Conservation (phyloP, 2,797 vertebrate species). For the Sebastes taczanowskii region DNA sequence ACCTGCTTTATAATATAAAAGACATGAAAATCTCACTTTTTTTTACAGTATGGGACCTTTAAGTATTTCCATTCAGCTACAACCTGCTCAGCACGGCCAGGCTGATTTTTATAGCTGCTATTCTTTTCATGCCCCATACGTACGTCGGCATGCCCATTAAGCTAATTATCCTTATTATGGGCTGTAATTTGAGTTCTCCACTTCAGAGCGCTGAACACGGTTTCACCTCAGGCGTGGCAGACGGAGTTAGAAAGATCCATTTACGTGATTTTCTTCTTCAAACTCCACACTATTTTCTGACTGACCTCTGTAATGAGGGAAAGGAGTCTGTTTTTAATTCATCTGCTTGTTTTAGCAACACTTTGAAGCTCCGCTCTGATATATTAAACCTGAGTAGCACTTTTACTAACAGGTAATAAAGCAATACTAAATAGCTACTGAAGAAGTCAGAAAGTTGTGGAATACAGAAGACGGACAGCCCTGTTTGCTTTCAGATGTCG, state of each 20-base stretch:
- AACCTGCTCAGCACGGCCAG: no score
- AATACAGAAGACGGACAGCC: background rate
- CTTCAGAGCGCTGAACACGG: background rate
- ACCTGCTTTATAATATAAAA: no score
- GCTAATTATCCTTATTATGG: conserved; percentile 24
- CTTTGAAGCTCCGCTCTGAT: background rate
- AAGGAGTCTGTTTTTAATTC: background rate
- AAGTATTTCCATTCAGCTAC: no score
- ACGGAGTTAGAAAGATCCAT: background rate
- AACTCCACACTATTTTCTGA: background rate
- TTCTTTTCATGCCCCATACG: background rate
- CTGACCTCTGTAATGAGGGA: background rate
- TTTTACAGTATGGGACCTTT: no score
- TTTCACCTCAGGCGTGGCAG: conserved; percentile 6
- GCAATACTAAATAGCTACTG: background rate
- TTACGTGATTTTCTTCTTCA: background rate
- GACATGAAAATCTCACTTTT: no score
- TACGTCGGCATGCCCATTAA: background rate
- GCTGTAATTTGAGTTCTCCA: conserved; percentile 33
- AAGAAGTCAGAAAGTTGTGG: background rate
- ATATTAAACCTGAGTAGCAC: background rate
- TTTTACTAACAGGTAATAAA: background rate
- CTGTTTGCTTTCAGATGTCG: background rate
- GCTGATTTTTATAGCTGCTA: background rate
- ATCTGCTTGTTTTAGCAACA: background rate